These are phyloP conservation scores for Sternarchorhynchus goeldii DNA, from an alignment of 2,797 vertebrate species.

Conservation along the genomic window DNA sequence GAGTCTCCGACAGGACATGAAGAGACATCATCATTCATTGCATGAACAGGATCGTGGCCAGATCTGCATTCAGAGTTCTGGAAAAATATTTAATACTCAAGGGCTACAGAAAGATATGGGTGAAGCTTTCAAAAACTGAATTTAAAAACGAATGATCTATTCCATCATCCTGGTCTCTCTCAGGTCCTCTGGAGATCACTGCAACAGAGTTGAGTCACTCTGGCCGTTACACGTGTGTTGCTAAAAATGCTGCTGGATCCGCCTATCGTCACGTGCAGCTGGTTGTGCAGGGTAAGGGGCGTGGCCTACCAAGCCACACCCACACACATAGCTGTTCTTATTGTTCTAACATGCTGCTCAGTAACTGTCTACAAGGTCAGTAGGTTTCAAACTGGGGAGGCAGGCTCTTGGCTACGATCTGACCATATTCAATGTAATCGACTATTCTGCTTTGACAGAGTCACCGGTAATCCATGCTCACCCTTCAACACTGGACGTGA, in stretches of 20 bases:
- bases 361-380: not conserved
- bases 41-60: too few relatives aligned
- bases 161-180: slow-evolving; percentile 32
- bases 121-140: not conserved
- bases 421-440: not conserved
- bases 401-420: too few relatives aligned
- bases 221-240: slow-evolving; percentile 85
- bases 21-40: not conserved
- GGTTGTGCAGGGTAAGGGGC: slow-evolving; percentile 84
- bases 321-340: not conserved
- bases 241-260: slow-evolving; percentile 85
- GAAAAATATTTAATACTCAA: too few relatives aligned
- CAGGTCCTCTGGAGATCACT: slow-evolving; percentile 86
- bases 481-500: slow-evolving; percentile 81
- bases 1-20: slow-evolving; percentile 30
- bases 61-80: too few relatives aligned
- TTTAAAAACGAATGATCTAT: not conserved
- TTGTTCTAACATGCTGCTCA: not conserved
- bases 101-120: too few relatives aligned
- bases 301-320: not conserved
- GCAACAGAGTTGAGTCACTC: slow-evolving; percentile 81
- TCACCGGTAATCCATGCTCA: slow-evolving; percentile 85
- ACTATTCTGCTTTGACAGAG: slow-evolving; percentile 69
- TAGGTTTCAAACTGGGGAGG: too few relatives aligned
- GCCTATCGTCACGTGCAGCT: slow-evolving; percentile 86